These are phyloP conservation scores for Xanthia togata DNA, from an alignment of 2,888 invertebrate species.

Conservation along the genomic window DNA sequence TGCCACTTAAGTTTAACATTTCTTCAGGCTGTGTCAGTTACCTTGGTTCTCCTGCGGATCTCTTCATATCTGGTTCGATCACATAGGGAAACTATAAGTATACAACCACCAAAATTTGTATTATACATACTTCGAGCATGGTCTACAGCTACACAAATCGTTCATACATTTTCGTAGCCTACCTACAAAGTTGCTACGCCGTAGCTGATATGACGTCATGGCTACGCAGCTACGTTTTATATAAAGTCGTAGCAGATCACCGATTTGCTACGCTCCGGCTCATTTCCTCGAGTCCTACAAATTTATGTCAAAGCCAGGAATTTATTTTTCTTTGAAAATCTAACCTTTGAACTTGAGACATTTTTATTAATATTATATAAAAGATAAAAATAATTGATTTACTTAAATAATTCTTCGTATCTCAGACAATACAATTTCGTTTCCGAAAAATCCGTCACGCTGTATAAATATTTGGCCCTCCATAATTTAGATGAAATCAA, in stretches of 20 bases:
- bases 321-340: slow-evolving; percentile 45
- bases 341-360: slow-evolving; percentile 24
- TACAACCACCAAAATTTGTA: background rate
- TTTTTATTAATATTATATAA: slow-evolving; percentile 3
- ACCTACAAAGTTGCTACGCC: slow-evolving; percentile 26
- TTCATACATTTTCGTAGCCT: slow-evolving; percentile 9
- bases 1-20: too few species aligned
- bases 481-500: slow-evolving; percentile 58
- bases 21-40: too few species aligned
- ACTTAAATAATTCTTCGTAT: background rate
- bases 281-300: slow-evolving; percentile 53
- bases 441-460: slow-evolving; percentile 31
- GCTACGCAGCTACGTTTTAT: slow-evolving; percentile 25
- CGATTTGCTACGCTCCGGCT: slow-evolving; percentile 38
- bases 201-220: slow-evolving; percentile 45
- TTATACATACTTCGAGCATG: background rate
- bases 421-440: slow-evolving; percentile 23
- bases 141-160: background rate
- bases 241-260: slow-evolving; percentile 41
- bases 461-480: slow-evolving; percentile 52
- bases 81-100: too few species aligned
- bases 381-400: slow-evolving; percentile 1
- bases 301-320: slow-evolving; percentile 43
- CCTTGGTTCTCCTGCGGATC: too few species aligned
- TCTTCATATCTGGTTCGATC: too few species aligned